These are phyloP conservation scores for Drosophila mimica DNA, from an alignment of 2,888 invertebrate species.

Conservation along the genomic window DNA sequence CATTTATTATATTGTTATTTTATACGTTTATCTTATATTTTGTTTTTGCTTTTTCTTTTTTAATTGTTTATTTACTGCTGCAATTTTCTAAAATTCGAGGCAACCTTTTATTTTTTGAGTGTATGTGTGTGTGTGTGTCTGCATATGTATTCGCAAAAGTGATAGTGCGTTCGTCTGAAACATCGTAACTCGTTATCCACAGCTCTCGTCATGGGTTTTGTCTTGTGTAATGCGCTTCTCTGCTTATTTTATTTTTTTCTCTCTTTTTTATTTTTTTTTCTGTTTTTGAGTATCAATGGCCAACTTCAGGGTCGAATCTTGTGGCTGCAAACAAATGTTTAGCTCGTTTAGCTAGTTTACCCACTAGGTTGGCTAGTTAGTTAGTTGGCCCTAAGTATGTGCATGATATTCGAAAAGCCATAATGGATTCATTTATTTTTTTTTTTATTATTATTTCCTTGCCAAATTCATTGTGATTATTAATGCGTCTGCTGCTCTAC, in stretches of 20 bases:
- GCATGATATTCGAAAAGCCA: conserved; percentile 10
- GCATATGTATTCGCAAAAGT: conserved; percentile 47
- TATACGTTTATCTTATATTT: not conserved
- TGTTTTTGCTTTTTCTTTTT: not conserved
- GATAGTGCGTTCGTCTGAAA: conserved; percentile 47
- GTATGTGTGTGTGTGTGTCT: not conserved
- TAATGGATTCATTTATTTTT: conserved; percentile 14
- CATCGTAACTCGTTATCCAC: conserved; percentile 41
- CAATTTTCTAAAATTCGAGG: not conserved
- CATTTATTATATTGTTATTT: not conserved
- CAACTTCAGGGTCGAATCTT: conserved; percentile 54
- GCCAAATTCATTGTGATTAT: conserved; percentile 31
- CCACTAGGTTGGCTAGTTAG: conserved; percentile 18
- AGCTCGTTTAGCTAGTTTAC: conserved; percentile 10
- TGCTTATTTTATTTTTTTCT: not conserved
- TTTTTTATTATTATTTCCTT: conserved; percentile 25
- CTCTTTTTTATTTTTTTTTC: not conserved
- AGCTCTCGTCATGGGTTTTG: conserved; percentile 11
- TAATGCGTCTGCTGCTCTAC: conserved; percentile 36
- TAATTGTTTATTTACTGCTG: not conserved
- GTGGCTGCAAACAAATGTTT: conserved; percentile 16
- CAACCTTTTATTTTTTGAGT: not conserved
- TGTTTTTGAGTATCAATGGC: conserved; percentile 23
- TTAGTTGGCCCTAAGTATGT: conserved; percentile 12
- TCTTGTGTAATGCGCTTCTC: conserved; percentile 47